A percentile compares a stretch with the other conserved stretches of the same genome.
Evolutionary conservation across 2,113 vertebrate species (phyloP).

Genomic region (Cervus canadensis): DNA sequence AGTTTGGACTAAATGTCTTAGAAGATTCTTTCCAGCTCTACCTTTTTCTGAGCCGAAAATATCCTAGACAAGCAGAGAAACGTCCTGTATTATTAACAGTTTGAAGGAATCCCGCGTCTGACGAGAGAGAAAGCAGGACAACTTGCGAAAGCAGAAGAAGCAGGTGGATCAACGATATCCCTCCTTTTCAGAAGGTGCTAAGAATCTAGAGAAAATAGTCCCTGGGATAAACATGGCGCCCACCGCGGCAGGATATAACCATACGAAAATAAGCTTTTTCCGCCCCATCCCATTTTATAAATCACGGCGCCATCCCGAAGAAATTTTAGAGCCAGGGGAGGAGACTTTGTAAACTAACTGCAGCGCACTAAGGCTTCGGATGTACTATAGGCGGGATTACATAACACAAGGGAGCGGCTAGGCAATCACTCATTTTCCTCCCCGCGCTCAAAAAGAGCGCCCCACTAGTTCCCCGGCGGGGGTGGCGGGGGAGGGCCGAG

Average conservation of each 20-base stretch:
- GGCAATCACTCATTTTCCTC: background rate
- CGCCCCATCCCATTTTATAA: conserved; percentile 21
- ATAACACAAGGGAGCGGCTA: conserved; percentile 18
- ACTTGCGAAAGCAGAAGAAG: background rate
- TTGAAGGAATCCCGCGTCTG: background rate
- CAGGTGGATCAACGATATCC: background rate
- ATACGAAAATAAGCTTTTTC: background rate
- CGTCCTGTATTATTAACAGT: background rate
- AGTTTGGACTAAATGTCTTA: background rate
- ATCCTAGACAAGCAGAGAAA: accelerated
- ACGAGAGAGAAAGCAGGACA: background rate
- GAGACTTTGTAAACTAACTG: background rate
- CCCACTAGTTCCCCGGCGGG: background rate
- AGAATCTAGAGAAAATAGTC: conserved; percentile 73
- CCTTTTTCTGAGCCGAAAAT: background rate
- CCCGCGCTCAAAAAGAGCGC: background rate
- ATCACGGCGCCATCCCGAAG: conserved; percentile 51
- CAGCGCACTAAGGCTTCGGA: background rate
- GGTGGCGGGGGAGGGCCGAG: background rate
- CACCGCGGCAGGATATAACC: conserved; percentile 66
- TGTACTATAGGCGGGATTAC: background rate
- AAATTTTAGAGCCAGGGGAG: conserved; percentile 21
- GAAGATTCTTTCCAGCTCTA: background rate
- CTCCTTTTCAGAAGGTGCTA: conserved; percentile 2
- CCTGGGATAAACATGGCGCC: conserved; percentile 82